Base-by-base conservation (phyloP, 2,797 vertebrate species). In the Echeneis naucrates region DNA sequence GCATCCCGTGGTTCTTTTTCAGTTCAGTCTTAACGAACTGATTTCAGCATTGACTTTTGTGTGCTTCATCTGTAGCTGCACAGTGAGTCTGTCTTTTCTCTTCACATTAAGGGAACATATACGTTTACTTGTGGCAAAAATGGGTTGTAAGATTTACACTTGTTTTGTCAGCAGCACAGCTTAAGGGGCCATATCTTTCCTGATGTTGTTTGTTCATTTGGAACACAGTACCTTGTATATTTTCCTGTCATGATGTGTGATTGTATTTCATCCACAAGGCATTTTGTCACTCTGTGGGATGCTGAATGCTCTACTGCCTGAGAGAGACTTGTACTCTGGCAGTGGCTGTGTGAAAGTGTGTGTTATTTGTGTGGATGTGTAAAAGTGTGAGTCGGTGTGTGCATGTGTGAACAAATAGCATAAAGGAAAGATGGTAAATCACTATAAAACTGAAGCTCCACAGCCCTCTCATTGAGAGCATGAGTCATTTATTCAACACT, bases 401-500 rank as follows among this genome's bases (percentile, higher is more conserved):
- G 68, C 77, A 23, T n/a, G 53, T 80, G 42, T 75, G 80, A 81
- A 80, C 73, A 87, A 77, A 89, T 70, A 70, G 67, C 75, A 61
- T 58, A 71, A 62, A 75, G 70, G 75, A 72, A 67, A 75, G 40
- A 75, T 26, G 58, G 72, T 91, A 90, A 92, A 91, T 91, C 84
- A 86, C 81, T 61, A 61, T 85, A 78, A 85, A 88, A 85, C 80
- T 62, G 74, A 83, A 61, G 79, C 86, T 88, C 87, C 89, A 71
- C 73, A 85, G 55, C 26, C 5, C 74, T 81, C 77, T 88, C 76
- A 89, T 84, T 88, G 85, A 87, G 72, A 83, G 78, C 74, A 77
- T 78, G 73, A 88, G 89, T 92, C 88, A 86, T 92, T 94, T 92
- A 92, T 92, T 93, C 91, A 86, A 90, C 84, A 83, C 84, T 93